Evolutionary conservation across 1,140 invertebrate genomes (phyloP).

Genomic region (Caenorhabditis brenneri): DNA sequence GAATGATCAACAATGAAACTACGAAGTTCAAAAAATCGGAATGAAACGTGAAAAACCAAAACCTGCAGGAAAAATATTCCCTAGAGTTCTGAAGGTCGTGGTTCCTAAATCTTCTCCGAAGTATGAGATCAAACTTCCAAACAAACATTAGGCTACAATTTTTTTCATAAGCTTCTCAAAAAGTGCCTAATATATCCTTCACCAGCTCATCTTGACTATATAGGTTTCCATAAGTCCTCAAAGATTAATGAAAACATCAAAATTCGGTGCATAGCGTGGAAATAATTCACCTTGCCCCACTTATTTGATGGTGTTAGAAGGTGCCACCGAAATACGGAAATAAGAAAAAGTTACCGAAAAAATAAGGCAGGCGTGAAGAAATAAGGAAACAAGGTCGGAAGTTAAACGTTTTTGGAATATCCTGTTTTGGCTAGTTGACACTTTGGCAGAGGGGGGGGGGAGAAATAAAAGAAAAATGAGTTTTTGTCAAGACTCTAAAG

Average conservation of each 20-base stretch:
- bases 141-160: background rate
- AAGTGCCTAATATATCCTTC: background rate
- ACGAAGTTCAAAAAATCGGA: too few relatives aligned
- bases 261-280: constrained; percentile 1
- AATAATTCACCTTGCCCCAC: background rate
- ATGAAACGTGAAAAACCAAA: too few relatives aligned
- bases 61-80: too few relatives aligned
- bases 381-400: background rate
- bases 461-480: too few relatives aligned
- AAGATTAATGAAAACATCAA: constrained; percentile 29
- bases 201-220: background rate
- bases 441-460: too few relatives aligned
- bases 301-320: background rate
- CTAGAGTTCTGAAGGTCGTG: too few relatives aligned
- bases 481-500: background rate
- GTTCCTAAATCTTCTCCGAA: too few relatives aligned
- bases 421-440: background rate
- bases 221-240: background rate
- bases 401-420: background rate
- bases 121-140: too few relatives aligned
- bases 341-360: background rate
- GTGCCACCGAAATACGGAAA: background rate
- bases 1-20: too few relatives aligned
- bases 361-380: constrained; percentile 6
- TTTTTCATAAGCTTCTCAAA: background rate